A percentile compares a stretch with the other conserved stretches of the same genome.
phyloP scores from a whole-genome alignment of 2,113 vertebrate genomes.

The Calidris pygmaea region DNA sequence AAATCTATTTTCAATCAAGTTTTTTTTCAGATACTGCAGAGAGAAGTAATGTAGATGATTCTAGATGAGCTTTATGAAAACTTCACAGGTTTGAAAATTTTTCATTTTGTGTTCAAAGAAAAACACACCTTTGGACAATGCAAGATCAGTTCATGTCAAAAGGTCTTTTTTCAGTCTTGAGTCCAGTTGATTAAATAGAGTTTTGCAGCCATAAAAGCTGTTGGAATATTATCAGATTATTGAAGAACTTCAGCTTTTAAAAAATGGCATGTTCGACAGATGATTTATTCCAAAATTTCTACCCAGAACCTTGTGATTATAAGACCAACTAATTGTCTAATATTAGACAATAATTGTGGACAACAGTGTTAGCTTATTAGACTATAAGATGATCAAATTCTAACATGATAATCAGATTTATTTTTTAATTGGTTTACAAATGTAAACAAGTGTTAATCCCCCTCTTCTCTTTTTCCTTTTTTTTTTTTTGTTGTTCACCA shows the following conservation, averaged over 20 bases:
- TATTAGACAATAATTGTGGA: neutral
- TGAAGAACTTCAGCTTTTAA: neutral
- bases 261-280: neutral
- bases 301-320: neutral
- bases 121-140: neutral
- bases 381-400: neutral
- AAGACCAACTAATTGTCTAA: neutral
- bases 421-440: neutral
- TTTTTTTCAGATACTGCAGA: neutral
- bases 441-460: neutral
- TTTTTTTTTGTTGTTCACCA: neutral
- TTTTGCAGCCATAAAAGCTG: neutral
- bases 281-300: neutral
- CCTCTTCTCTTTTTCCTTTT: no score
- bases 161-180: neutral
- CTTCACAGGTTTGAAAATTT: neutral
- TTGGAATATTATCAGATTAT: neutral
- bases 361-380: neutral
- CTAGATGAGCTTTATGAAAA: neutral
- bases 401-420: neutral
- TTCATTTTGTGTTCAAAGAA: neutral
- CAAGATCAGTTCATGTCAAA: neutral
- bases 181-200: neutral
- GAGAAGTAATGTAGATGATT: neutral
- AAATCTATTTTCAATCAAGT: neutral